Evolutionary conservation across 2,888 invertebrate species (phyloP).

Genomic region (Aleiodes leptofemur): DNA sequence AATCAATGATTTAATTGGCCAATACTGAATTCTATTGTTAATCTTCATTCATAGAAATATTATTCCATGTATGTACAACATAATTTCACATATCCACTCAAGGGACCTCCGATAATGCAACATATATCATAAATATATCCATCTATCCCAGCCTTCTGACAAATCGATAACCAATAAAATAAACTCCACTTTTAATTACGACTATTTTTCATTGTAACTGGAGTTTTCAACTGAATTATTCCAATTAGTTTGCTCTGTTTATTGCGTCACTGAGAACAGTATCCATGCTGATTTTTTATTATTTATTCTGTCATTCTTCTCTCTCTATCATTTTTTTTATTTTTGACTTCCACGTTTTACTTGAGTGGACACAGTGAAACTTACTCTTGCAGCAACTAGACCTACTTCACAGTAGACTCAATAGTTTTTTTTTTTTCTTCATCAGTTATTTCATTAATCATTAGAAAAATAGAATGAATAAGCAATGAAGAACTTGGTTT

Average conservation of each 20-base stretch:
- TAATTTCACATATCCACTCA: not conserved
- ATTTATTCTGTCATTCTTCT: not conserved
- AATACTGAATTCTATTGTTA: no score
- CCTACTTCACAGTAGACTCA: conserved; percentile 22
- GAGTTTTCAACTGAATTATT: no score
- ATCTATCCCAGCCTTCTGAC: conserved; percentile 12
- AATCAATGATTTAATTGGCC: no score
- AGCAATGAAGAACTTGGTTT: not conserved
- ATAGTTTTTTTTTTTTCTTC: not conserved
- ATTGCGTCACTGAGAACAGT: conserved; percentile 13
- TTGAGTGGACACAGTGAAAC: conserved; percentile 31
- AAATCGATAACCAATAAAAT: conserved; percentile 16
- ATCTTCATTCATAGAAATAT: not conserved
- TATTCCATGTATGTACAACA: not conserved
- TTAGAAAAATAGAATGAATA: not conserved
- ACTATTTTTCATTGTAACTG: conserved; percentile 10
- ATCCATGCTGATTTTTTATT: conserved; percentile 5
- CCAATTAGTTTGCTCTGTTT: not conserved
- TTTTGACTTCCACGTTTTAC: conserved; percentile 3
- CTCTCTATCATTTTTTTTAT: not conserved
- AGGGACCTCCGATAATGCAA: no score
- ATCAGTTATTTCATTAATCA: not conserved
- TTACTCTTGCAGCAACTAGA: conserved; percentile 20
- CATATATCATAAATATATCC: conserved; percentile 25
- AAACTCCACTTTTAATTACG: no score